Conservation (phyloP, 2,888 invertebrate species). For the Eueremaeus valkanovi region DNA sequence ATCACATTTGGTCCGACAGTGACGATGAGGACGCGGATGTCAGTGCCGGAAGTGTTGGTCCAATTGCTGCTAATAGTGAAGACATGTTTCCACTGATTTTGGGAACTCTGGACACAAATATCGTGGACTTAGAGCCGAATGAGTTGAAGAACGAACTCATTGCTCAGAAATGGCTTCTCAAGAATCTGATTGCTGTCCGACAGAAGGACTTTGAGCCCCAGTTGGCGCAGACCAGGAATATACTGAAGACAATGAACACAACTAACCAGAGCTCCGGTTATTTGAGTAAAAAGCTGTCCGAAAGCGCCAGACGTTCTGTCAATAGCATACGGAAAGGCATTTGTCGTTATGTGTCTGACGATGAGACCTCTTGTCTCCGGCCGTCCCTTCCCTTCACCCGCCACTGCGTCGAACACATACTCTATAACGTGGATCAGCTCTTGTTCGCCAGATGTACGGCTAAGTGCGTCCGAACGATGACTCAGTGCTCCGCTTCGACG, state of each 20-base stretch:
- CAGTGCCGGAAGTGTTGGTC: background rate
- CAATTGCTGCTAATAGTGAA: background rate
- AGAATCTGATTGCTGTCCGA: constrained; percentile 21
- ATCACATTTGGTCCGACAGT: constrained; percentile 15
- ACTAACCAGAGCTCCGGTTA: background rate
- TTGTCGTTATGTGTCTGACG: constrained; percentile 49
- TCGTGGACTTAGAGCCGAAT: constrained; percentile 30
- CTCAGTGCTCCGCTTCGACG: constrained; percentile 72
- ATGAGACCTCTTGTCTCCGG: constrained; percentile 50
- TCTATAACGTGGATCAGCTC: constrained; percentile 73
- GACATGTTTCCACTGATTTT: constrained; percentile 6
- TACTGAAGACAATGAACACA: constrained; percentile 10
- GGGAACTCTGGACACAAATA: background rate
- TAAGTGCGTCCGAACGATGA: constrained; percentile 67
- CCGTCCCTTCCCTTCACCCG: constrained; percentile 69
- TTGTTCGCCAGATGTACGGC: constrained; percentile 71
- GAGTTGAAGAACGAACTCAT: constrained; percentile 37
- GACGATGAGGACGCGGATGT: background rate
- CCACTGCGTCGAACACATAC: constrained; percentile 68
- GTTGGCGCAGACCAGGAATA: background rate
- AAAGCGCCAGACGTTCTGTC: constrained; percentile 2
- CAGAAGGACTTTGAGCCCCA: background rate
- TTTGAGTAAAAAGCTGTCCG: constrained; percentile 11
- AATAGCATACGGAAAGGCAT: constrained; percentile 45
- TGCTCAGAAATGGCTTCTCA: constrained; percentile 35